phyloP scores from a whole-genome alignment of 2,888 invertebrate genomes.

The Drosophila affinis region DNA sequence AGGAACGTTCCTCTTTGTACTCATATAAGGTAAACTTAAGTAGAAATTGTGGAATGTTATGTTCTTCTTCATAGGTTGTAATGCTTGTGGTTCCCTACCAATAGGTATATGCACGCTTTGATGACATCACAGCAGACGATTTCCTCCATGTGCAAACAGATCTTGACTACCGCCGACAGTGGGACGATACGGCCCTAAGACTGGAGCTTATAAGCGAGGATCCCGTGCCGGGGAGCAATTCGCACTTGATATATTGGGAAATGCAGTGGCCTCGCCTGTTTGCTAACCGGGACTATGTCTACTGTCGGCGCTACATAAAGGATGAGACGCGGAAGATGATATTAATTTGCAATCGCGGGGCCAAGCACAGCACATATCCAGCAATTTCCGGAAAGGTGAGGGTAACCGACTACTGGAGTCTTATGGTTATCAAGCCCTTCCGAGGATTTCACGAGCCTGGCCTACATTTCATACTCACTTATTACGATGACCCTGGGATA shows the following conservation, averaged over 20 bases:
- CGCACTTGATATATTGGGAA: constrained; percentile 94
- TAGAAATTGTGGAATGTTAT: not conserved
- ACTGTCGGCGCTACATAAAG: constrained; percentile 88
- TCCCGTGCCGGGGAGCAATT: constrained; percentile 85
- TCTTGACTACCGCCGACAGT: constrained; percentile 89
- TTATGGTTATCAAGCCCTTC: constrained; percentile 91
- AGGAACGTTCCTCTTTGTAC: constrained; percentile 88
- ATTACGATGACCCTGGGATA: constrained; percentile 94
- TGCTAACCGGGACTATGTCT: constrained; percentile 94
- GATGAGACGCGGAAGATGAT: constrained; percentile 86
- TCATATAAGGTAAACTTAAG: constrained; percentile 88
- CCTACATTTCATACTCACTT: constrained; percentile 90
- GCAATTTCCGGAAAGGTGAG: constrained; percentile 88
- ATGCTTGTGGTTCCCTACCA: not conserved
- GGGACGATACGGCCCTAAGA: constrained; percentile 91
- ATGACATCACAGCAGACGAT: constrained; percentile 90
- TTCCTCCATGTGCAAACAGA: constrained; percentile 93
- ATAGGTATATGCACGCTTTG: constrained; percentile 89
- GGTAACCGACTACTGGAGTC: constrained; percentile 93
- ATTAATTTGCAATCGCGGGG: constrained; percentile 88
- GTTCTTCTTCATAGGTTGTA: not conserved
- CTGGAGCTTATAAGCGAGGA: constrained; percentile 89
- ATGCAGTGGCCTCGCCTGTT: constrained; percentile 94
- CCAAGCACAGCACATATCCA: constrained; percentile 89
- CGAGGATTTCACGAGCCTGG: constrained; percentile 81